Conservation (phyloP, 2,113 vertebrate species). For the Catharus bicknelli region DNA sequence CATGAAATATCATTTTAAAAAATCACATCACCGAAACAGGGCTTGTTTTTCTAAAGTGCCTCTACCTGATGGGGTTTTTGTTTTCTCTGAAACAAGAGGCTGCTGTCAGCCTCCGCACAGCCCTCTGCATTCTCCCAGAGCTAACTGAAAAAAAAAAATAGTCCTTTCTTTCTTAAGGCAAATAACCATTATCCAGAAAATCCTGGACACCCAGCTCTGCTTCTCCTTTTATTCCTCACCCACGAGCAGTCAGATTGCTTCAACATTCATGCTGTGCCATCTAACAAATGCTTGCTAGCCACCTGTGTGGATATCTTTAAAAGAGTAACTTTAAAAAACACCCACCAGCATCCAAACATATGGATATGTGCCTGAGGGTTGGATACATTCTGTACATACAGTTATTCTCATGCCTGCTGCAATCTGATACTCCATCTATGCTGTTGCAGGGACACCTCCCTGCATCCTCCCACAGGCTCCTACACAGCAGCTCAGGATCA, state of each 20-base stretch:
- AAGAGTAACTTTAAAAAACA: slow-evolving; percentile 56
- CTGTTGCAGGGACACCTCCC: not conserved
- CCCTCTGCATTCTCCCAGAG: not conserved
- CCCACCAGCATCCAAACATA: slow-evolving; percentile 59
- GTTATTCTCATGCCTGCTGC: slow-evolving; percentile 15
- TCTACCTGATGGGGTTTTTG: not conserved
- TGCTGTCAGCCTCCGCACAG: not conserved
- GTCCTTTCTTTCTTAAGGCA: not conserved
- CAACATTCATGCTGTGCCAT: slow-evolving; percentile 19
- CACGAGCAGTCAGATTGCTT: not conserved
- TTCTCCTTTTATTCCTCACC: slow-evolving; percentile 25
- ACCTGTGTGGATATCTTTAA: slow-evolving; percentile 61
- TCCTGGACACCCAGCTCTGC: not conserved
- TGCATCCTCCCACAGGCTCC: not conserved
- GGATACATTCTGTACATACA: slow-evolving; percentile 26
- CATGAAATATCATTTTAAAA: not conserved
- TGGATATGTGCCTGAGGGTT: slow-evolving; percentile 46
- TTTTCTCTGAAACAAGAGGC: slow-evolving; percentile 12
- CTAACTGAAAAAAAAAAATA: not conserved
- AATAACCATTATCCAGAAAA: slow-evolving; percentile 17
- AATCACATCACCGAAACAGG: not conserved
- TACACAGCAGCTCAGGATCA: not conserved
- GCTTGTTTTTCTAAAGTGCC: not conserved
- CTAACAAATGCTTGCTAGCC: slow-evolving; percentile 39
- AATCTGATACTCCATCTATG: not conserved